A percentile compares a stretch with the other conserved stretches of the same genome.
Evolutionary conservation across 2,113 vertebrate genomes (phyloP).

Genomic region (Felis catus): F.catus_Fca126_mat1.0 CM031411.1:33741501-33742000

Average conservation of each 20-base stretch:
- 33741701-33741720: not conserved
- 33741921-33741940: not conserved
- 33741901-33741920: not conserved
- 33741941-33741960: not conserved
- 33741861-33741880: not conserved
- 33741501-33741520: no score
- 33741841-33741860: not conserved
- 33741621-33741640: not conserved
- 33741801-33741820: not conserved
- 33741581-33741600: no score
- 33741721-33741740: not conserved
- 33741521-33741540: no score
- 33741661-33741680: not conserved
- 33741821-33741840: not conserved
- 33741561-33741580: no score
- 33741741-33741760: not conserved
- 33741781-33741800: not conserved
- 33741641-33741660: not conserved
- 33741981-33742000: not conserved
- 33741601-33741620: no score
- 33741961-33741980: not conserved
- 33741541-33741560: no score
- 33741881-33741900: not conserved
- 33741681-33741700: not conserved
- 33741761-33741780: not conserved